Conservation (phyloP, 2,888 invertebrate genomes). For the Drosophila infuscata region DNA sequence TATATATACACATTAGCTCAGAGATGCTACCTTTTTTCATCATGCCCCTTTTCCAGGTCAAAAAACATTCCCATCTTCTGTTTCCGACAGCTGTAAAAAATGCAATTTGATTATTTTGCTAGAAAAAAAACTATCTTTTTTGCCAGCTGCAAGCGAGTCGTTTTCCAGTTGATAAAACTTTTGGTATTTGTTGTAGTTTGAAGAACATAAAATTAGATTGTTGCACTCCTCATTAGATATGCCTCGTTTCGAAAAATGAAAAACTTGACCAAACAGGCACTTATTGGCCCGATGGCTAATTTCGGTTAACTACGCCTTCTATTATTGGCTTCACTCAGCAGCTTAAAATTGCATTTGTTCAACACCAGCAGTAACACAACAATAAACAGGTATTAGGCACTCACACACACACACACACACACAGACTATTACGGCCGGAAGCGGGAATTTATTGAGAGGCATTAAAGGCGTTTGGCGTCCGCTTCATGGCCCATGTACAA, state of each 20-base stretch:
- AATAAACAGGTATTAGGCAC: conserved; percentile 76
- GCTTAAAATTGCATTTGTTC: conserved; percentile 58
- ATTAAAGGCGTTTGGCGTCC: conserved; percentile 61
- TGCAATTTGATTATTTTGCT: conserved; percentile 70
- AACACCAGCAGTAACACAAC: conserved; percentile 28
- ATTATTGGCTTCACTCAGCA: conserved; percentile 20
- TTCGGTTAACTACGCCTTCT: conserved; percentile 16
- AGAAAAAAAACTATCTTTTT: conserved; percentile 11
- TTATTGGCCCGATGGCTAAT: conserved; percentile 8
- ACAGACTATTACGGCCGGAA: conserved; percentile 39
- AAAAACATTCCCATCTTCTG: conserved; percentile 14
- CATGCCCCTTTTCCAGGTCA: background rate
- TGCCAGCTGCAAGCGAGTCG: background rate
- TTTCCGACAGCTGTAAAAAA: conserved; percentile 66
- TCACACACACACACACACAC: background rate
- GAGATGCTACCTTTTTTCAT: background rate
- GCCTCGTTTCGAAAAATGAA: background rate
- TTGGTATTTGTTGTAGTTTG: conserved; percentile 10
- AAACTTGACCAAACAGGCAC: background rate
- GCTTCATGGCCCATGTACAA: conserved; percentile 46
- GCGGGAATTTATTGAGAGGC: conserved; percentile 76
- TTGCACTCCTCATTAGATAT: conserved; percentile 7
- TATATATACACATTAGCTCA: background rate
- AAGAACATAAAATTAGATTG: conserved; percentile 31
- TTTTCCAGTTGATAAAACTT: conserved; percentile 49